phyloP scores from a whole-genome alignment of 2,113 vertebrate genomes.

The Tiliqua scincoides region DNA sequence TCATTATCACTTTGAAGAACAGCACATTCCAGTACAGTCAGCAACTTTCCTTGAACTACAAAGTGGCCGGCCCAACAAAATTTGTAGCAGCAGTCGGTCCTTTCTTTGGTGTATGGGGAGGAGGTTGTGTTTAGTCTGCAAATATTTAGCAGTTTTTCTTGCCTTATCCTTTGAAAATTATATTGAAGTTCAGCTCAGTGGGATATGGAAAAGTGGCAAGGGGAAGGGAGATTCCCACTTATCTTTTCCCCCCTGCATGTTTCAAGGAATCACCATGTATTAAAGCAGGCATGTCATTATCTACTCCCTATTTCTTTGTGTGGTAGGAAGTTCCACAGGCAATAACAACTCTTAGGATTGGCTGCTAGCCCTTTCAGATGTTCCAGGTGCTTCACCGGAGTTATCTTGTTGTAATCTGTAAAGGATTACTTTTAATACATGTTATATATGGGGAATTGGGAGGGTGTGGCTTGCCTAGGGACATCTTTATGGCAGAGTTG shows the following conservation, averaged over 20 bases:
- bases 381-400: no score
- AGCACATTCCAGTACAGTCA: background rate
- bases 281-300: background rate
- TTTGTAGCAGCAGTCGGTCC: constrained; percentile 45
- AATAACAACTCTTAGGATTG: no score
- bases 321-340: no score
- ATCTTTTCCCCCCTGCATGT: background rate
- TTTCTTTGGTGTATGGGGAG: background rate
- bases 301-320: no score
- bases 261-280: background rate
- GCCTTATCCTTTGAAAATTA: constrained; percentile 42
- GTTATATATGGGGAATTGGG: no score
- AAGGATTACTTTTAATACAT: no score
- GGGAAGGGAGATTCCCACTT: background rate
- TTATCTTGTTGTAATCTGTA: no score
- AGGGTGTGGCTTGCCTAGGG: no score
- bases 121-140: constrained; percentile 47
- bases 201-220: background rate
- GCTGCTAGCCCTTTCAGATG: no score
- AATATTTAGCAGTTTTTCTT: constrained; percentile 40
- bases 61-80: constrained; percentile 25
- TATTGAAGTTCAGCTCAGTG: background rate
- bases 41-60: constrained; percentile 15
- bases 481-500: no score
- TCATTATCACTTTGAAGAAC: constrained; percentile 38